phyloP scores from a whole-genome alignment of 2,113 vertebrate genomes.

The Anhinga rufa region DNA sequence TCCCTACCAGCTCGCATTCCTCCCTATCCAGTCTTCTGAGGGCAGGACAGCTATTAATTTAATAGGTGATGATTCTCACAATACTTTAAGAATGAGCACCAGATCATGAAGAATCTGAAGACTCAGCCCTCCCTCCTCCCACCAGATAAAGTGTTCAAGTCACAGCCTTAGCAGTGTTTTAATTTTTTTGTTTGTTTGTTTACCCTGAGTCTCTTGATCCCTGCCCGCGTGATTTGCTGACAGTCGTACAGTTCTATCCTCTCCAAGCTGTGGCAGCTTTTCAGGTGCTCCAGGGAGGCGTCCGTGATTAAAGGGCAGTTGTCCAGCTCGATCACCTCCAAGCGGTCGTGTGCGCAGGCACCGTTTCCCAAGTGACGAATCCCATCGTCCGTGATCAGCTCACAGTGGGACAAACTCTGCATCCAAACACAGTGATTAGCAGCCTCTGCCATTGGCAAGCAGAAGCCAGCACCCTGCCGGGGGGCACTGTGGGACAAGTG shows the following conservation, averaged over 20 bases:
- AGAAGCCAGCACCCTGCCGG: fast-evolving
- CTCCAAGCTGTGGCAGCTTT: conserved; percentile 95
- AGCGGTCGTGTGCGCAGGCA: conserved; percentile 91
- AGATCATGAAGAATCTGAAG: not conserved
- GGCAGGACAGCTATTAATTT: too few species aligned
- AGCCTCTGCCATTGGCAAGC: not conserved
- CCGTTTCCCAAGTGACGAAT: conserved; percentile 96
- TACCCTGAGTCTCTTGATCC: conserved; percentile 98
- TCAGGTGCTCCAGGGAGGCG: conserved; percentile 96
- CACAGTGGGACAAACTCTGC: conserved; percentile 96
- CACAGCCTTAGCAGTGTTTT: not conserved
- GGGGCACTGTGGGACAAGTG: fast-evolving
- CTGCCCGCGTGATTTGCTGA: conserved; percentile 95
- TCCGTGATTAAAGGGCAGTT: conserved; percentile 98
- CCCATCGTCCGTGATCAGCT: conserved; percentile 97
- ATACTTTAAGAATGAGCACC: not conserved
- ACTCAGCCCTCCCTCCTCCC: not conserved
- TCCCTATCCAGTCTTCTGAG: not conserved
- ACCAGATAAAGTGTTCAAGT: fast-evolving
- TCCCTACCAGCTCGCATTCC: not conserved
- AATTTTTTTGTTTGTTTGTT: not conserved
- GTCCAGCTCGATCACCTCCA: conserved; percentile 98
- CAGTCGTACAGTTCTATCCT: conserved; percentile 98
- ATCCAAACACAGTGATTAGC: not conserved
- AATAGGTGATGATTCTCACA: not conserved